Evolutionary conservation across 1,140 invertebrate species (phyloP), one percentile per base, ranked within the genome.

Genomic region (Drosophila suzukii): DNA sequence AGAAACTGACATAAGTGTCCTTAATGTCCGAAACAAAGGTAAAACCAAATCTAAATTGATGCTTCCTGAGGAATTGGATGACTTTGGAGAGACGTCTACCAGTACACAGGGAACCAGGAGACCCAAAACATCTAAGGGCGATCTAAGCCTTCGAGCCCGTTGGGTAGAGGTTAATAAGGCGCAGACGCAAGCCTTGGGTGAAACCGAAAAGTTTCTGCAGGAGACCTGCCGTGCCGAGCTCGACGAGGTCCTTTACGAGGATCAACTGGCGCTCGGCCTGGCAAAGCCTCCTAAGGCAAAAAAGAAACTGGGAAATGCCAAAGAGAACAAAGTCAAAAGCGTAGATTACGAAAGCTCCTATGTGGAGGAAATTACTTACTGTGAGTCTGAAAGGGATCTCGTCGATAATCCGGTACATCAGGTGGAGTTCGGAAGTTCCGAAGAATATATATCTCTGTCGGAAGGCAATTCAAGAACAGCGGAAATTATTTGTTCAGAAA

Each of bases 111-210:
- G 51, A 27, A 10, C 10, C 0, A 62, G 43, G 2, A 51, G 6
- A 6, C 4, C n/a, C 4, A 49, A 44, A 8, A 20, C 17, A 7
- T 54, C 62, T 0, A 74, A 49, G n/a, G 13, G 30, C 1, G 63
- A 85, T 34, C 27, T 81, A 2, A 39, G 8, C 11, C 46, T 86
- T 13, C 63, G 75, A n/a, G 82, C 82, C 12, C 83, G 79, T 3
- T 86, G 82, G 82, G 79, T 86, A 3, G 56, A 88, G 43, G 75
- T 86, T 1, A 76, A 68, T 11, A 73, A 68, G 15, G 20, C 54
- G 32, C 82, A 86, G 49, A 15, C 36, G 4, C 41, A 51, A 20
- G 46, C 41, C 7, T 17, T 88, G 32, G 15, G 62, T 5, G 83
- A 83, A 47, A 88, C 75, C 0, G 83, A 82, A 41, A 55, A 44